Evolutionary conservation across 2,888 invertebrate species (phyloP).

Genomic region (Drosophila lutescens): DNA sequence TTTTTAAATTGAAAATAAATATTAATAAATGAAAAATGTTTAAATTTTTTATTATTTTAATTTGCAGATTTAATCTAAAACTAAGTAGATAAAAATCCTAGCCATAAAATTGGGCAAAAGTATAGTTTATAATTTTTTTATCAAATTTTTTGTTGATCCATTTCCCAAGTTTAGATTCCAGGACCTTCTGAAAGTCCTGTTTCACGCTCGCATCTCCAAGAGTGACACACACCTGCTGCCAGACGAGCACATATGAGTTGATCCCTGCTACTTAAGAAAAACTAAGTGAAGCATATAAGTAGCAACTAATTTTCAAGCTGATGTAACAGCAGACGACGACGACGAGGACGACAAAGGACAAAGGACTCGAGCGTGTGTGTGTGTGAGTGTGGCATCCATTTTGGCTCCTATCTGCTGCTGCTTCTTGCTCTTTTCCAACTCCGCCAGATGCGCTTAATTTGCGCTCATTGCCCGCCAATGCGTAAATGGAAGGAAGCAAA

Average conservation of each 20-base stretch:
- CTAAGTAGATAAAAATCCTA: too few species aligned
- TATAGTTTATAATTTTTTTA: too few species aligned
- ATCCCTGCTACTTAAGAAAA: constrained; percentile 78
- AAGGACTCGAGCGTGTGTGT: constrained; percentile 15
- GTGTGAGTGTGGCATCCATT: constrained; percentile 35
- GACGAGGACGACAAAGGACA: constrained; percentile 39
- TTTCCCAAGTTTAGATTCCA: background rate
- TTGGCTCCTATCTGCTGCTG: constrained; percentile 23
- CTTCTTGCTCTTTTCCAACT: constrained; percentile 20
- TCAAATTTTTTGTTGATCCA: background rate
- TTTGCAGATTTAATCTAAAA: too few species aligned
- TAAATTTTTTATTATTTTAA: too few species aligned
- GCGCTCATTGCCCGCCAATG: constrained; percentile 64
- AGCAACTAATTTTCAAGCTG: constrained; percentile 79
- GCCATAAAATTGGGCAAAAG: too few species aligned
- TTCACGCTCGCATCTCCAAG: constrained; percentile 31
- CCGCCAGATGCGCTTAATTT: constrained; percentile 70
- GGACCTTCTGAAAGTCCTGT: background rate
- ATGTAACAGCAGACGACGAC: constrained; percentile 65
- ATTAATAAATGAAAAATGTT: too few species aligned
- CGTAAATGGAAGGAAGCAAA: constrained; percentile 60
- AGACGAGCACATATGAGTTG: constrained; percentile 56
- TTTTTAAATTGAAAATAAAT: too few species aligned
- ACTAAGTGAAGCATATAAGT: constrained; percentile 80
- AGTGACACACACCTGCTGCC: constrained; percentile 54